These are phyloP conservation scores for Coreius guichenoti DNA, from an alignment of 2,797 vertebrate species.

Conservation along the genomic window DNA sequence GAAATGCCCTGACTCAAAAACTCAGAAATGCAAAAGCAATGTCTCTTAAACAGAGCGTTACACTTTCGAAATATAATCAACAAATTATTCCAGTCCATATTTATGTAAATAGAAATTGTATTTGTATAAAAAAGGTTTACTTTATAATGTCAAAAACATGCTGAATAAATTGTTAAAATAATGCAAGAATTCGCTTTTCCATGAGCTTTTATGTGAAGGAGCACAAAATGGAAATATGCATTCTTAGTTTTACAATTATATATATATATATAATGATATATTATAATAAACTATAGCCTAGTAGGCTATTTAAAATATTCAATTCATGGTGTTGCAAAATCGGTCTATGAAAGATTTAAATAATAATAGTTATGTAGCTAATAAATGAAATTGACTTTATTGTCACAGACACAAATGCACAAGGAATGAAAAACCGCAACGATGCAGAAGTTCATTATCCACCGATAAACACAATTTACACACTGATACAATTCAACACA, in stretches of 20 bases:
- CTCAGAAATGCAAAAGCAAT: background rate
- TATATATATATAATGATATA: no score
- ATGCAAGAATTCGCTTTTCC: background rate
- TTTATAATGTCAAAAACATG: background rate
- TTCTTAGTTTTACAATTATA: no score
- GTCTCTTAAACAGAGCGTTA: background rate
- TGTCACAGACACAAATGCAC: background rate
- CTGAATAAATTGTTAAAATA: background rate
- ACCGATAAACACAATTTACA: background rate
- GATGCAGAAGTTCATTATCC: background rate
- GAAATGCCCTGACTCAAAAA: background rate
- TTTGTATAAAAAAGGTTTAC: background rate
- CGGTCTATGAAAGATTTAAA: background rate
- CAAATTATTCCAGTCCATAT: background rate
- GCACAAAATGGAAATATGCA: background rate
- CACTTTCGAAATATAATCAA: conserved; percentile 4
- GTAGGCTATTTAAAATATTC: background rate
- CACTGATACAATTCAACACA: no score
- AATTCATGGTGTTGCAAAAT: background rate
- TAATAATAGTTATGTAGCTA: background rate
- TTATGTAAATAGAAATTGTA: background rate
- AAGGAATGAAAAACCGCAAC: background rate
- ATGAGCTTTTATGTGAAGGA: background rate
- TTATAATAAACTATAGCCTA: background rate
- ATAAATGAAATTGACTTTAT: background rate